These are phyloP conservation scores for Wiebesia pumilae DNA, from an alignment of 1,140 invertebrate species.

Conservation along the genomic window DNA sequence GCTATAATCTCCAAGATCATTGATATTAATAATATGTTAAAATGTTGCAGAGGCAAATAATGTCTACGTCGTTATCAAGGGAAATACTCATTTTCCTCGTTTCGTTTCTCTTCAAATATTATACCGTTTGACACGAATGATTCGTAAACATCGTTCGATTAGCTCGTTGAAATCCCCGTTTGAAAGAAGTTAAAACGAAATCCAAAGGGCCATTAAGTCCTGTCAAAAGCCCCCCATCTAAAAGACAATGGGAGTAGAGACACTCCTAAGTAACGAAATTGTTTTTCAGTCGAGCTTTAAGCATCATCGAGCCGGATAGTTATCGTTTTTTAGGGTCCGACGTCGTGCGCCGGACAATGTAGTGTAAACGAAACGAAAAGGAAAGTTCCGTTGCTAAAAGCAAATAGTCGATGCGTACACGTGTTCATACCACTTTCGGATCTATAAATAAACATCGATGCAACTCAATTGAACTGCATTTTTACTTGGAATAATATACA, in stretches of 20 bases:
- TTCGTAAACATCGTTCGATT: neutral
- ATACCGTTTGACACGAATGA: neutral
- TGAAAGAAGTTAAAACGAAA: conserved; percentile 11
- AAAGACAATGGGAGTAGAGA: conserved; percentile 25
- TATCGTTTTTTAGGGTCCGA: neutral
- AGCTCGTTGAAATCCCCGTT: conserved; percentile 11
- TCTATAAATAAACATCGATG: conserved; percentile 29
- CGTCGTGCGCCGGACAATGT: conserved; percentile 3
- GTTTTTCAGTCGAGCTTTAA: neutral
- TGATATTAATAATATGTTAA: neutral
- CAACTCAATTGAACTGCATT: conserved; percentile 7
- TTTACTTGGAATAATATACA: conserved; percentile 19
- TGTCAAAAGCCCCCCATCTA: conserved; percentile 7
- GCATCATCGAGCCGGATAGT: neutral
- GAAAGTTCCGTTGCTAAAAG: conserved; percentile 22
- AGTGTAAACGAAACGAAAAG: conserved; percentile 3
- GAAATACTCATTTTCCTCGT: neutral
- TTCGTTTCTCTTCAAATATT: neutral
- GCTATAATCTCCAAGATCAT: neutral
- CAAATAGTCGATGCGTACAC: conserved; percentile 34
- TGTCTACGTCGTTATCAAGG: neutral
- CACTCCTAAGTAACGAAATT: conserved; percentile 37
- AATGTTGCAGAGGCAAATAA: neutral
- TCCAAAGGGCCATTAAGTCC: neutral
- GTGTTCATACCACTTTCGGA: conserved; percentile 23